These are phyloP conservation scores for Heterodera carotae DNA, from an alignment of 1,140 invertebrate species.

Conservation along the genomic window DNA sequence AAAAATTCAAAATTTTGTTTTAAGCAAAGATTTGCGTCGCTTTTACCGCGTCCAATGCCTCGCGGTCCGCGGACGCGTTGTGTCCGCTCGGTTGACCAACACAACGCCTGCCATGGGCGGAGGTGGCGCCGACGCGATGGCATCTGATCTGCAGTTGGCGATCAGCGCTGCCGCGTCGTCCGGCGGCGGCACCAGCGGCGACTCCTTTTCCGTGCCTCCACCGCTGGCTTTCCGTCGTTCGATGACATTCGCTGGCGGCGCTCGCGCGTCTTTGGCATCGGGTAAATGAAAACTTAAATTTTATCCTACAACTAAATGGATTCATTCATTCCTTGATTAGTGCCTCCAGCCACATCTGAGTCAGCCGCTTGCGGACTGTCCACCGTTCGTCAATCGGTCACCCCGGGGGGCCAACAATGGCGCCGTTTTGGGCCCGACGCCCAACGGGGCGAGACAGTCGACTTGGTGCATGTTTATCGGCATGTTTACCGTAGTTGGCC, in stretches of 20 bases:
- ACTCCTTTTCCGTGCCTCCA: slow-evolving; percentile 13
- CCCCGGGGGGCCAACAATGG: background rate
- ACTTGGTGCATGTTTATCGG: slow-evolving; percentile 56
- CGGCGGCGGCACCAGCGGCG: slow-evolving; percentile 14
- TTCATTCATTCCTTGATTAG: background rate
- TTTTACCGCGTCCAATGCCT: slow-evolving; percentile 65
- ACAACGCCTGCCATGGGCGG: slow-evolving; percentile 50
- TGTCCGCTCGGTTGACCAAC: slow-evolving; percentile 51
- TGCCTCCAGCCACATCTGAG: background rate
- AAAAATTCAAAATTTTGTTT: slow-evolving; percentile 24
- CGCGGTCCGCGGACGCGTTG: slow-evolving; percentile 57
- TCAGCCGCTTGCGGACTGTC: background rate
- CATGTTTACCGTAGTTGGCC: background rate
- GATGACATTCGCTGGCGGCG: slow-evolving; percentile 26
- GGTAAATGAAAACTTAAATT: slow-evolving; percentile 15
- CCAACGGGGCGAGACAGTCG: slow-evolving; percentile 53
- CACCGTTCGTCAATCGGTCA: background rate
- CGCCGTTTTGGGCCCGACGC: slow-evolving; percentile 25
- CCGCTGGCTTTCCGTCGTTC: slow-evolving; percentile 5
- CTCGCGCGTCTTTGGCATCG: slow-evolving; percentile 8
- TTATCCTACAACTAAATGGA: background rate
- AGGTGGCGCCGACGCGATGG: slow-evolving; percentile 24
- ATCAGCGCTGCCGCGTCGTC: background rate
- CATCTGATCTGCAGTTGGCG: slow-evolving; percentile 1
- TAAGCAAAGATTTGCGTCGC: slow-evolving; percentile 56